These are phyloP conservation scores for Amazona vittata DNA, from an alignment of 2,113 vertebrate genomes.

Conservation along the genomic window DNA sequence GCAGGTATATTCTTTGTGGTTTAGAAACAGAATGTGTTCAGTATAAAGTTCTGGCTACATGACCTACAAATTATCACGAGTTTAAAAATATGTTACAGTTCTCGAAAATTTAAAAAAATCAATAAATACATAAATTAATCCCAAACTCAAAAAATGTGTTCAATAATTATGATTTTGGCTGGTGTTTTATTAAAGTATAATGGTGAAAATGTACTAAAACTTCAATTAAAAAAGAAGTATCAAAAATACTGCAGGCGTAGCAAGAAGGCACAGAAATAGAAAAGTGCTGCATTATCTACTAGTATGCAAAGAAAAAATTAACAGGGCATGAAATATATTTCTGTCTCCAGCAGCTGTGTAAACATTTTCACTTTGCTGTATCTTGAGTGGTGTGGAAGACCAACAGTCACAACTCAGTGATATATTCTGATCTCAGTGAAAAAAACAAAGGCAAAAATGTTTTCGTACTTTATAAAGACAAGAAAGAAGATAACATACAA, in stretches of 20 bases:
- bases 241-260: neutral
- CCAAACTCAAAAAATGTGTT: neutral
- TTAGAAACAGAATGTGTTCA: slow-evolving; percentile 22
- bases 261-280: neutral
- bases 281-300: neutral
- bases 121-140: neutral
- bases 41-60: slow-evolving; percentile 9
- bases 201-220: neutral
- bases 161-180: neutral
- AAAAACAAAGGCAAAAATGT: neutral
- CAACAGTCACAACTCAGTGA: neutral
- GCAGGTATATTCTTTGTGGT: slow-evolving; percentile 4
- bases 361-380: neutral
- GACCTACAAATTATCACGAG: neutral
- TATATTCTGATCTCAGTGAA: neutral
- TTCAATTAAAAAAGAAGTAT: neutral
- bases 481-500: neutral
- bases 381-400: neutral
- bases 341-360: neutral
- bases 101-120: neutral
- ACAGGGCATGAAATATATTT: neutral
- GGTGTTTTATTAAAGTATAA: neutral
- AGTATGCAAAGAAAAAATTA: neutral
- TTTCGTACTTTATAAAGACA: neutral
- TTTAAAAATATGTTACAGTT: slow-evolving; percentile 27